phyloP scores from a whole-genome alignment of 2,113 vertebrate genomes.

The Theristicus caerulescens region DNA sequence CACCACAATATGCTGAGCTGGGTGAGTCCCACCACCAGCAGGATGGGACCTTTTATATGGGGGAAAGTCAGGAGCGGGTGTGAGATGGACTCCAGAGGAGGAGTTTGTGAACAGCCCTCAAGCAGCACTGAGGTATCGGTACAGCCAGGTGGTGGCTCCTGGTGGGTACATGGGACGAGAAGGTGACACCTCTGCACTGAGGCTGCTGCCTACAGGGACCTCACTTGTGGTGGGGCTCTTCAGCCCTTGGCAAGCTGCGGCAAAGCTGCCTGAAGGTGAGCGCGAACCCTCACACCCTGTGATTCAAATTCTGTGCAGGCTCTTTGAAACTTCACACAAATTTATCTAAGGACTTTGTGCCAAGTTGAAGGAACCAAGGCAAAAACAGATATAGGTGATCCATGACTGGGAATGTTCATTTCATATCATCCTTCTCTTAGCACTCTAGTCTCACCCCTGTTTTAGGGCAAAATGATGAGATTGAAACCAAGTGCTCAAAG shows the following conservation, averaged over 20 bases:
- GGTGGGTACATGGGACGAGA: neutral
- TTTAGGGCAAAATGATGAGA: neutral
- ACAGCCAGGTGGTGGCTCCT: neutral
- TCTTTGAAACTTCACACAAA: neutral
- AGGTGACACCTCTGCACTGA: neutral
- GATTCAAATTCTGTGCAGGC: neutral
- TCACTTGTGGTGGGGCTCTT: accelerated
- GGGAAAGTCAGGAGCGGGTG: neutral
- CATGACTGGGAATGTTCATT: neutral
- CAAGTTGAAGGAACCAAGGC: neutral
- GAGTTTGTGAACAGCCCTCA: no score
- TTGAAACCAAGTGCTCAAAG: neutral
- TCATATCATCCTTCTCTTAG: neutral
- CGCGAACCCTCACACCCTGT: accelerated
- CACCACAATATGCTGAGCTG: no score
- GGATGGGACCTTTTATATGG: neutral
- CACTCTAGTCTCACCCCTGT: neutral
- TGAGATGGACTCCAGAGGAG: accelerated
- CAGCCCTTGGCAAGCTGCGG: neutral
- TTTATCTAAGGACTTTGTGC: accelerated
- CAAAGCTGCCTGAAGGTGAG: neutral
- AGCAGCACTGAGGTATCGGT: neutral
- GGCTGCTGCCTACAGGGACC: neutral
- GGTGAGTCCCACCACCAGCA: neutral
- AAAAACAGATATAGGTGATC: neutral